Base-by-base conservation (phyloP, 1,140 invertebrate species). In the Cardiocondyla obscurior region DNA sequence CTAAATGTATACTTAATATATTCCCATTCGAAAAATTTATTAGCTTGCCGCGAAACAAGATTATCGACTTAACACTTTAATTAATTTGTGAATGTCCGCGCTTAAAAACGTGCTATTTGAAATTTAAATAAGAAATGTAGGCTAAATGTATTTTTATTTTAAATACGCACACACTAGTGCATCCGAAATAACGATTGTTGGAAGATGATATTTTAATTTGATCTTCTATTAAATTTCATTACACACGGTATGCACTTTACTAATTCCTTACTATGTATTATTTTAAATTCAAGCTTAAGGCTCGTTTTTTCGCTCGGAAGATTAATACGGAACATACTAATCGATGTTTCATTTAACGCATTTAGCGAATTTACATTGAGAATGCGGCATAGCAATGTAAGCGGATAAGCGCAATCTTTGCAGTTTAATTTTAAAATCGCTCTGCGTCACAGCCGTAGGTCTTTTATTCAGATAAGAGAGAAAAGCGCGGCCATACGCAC, bases 291-390 rank as follows among this genome's bases (percentile, higher is more conserved):
- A 39, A 64, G 33, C 5, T 72, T 10, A 25, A 57, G 2, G 36
- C 14, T 72, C 14, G 49, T 72, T 28, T 33, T 25, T 33, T 5
- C 5, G 16, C 36, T 73, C 16, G 10, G 60, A 14, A 42, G 25
- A 58, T 73, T 39, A 58, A 28, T 16, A 28, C 22, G 10, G 19
- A 5, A 55, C 14, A 7, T 39, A 57, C n/a, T 53, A 30, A 22
- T 28, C 36, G 25, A n/a, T n/a, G n/a, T 16, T 22, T 70, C 14
- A n/a, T 73, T 73, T 36, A 39, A 55, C 51, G 69, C 22, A n/a
- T n/a, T n/a, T n/a, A n/a, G n/a, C 60, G 25, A 28, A 73, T 74
- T 74, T 74, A 42, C 57, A n/a, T 46, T 28, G n/a, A 10, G 55
- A 60, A 74, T n/a, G 3, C 19, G 16, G 22, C 33, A 33, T 5